Evolutionary conservation across 2,888 invertebrate species (phyloP), one percentile per base, ranked within the genome.

Genomic region (Hofmannophila pseudospretella): DNA sequence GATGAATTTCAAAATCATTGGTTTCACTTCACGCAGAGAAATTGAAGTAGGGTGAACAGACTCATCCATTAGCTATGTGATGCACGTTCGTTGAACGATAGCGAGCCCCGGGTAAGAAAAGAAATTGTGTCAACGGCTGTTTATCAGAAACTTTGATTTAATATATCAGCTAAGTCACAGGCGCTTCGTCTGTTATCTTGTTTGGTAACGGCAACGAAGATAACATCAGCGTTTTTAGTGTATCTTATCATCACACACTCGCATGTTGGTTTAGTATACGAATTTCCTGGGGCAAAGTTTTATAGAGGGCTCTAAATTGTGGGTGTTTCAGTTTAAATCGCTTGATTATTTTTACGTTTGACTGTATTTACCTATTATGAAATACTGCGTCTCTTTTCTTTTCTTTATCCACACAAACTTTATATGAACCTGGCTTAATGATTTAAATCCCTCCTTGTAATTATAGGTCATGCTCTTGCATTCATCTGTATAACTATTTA

Each of bases 121-220:
- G 54, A 56, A 81, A 73, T 62, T 55, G 62, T 81, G 80, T 72
- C 80, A 75, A 68, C 70, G 71, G 41, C 57, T 67, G 56, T 59
- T 77, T 78, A 80, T 81, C 76, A 70, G 46, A 50, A 69, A 71
- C 63, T 76, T 72, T 75, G 74, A 78, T 79, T 78, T 72, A 58
- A 59, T 44, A 45, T 59, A 62, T 78, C 39, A 37, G 34, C 73
- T 74, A 45, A 70, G 66, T 67, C 67, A 58, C 66, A 67, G 71
- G 69, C 78, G 68, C 67, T 56, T 54, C 53, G 42, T 51, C 44
- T 51, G 58, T 73, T 85, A 86, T 86, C 85, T 75, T 73, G 65
- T 78, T 77, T 80, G 71, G 52, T 67, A 58, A 67, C 66, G 64
- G 52, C 55, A 51, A 64, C 60, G 50, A 54, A 67, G 79, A 84